These are phyloP conservation scores for Scytalopus superciliaris DNA, from an alignment of 2,113 vertebrate genomes.

Conservation along the genomic window DNA sequence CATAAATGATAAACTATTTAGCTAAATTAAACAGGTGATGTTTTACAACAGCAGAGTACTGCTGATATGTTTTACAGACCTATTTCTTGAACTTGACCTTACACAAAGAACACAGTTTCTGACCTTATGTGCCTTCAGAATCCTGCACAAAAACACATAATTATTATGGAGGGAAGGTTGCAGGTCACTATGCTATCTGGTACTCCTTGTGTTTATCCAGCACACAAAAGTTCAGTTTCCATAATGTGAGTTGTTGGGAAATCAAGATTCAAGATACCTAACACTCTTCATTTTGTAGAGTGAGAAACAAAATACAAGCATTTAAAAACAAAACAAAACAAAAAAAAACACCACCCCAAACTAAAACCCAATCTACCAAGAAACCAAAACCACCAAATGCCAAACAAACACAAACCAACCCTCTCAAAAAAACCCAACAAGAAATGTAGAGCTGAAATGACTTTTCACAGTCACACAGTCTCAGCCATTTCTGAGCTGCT, in stretches of 20 bases:
- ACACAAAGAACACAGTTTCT: neutral
- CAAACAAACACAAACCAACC: neutral
- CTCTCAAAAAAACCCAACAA: neutral
- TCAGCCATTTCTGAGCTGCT: neutral
- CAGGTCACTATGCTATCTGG: neutral
- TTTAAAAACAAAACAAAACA: neutral
- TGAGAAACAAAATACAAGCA: neutral
- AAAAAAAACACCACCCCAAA: neutral
- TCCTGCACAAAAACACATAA: neutral
- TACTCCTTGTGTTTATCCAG: neutral
- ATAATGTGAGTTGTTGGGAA: neutral
- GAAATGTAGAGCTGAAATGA: neutral
- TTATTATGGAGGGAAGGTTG: neutral
- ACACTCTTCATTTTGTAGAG: neutral
- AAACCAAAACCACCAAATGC: neutral
- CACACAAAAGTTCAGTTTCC: neutral
- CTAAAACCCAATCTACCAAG: neutral
- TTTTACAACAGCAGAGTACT: neutral
- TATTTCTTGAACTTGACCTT: neutral
- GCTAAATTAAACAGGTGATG: neutral
- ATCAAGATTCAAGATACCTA: neutral
- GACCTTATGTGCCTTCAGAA: neutral
- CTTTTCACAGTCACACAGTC: neutral
- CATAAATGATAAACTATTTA: neutral
- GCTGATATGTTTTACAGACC: neutral